phyloP scores from a whole-genome alignment of 2,888 invertebrate genomes.

The Drosophila tanythrix region DNA sequence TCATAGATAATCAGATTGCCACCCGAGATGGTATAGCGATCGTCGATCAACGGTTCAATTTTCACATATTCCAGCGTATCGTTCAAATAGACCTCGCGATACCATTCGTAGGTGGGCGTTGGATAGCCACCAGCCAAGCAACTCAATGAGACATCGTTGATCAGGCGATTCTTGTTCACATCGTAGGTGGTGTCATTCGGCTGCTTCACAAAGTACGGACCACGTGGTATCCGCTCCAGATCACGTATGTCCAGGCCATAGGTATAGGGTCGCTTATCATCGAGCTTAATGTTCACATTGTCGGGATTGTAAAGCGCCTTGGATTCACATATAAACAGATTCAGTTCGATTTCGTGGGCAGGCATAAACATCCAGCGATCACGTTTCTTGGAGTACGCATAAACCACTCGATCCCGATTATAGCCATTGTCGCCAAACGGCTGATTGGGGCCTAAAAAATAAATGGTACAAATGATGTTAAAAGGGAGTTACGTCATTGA shows the following conservation, averaged over 20 bases:
- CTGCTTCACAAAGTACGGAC: conserved; percentile 95
- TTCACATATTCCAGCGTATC: conserved; percentile 89
- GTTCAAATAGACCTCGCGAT: conserved; percentile 93
- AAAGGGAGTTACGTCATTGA: not conserved
- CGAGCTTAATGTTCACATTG: conserved; percentile 89
- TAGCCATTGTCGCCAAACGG: conserved; percentile 81
- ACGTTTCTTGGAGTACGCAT: conserved; percentile 89
- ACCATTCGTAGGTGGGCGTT: conserved; percentile 95
- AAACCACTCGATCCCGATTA: conserved; percentile 91
- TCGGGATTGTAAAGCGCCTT: conserved; percentile 85
- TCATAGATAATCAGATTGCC: conserved; percentile 95
- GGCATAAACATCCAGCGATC: conserved; percentile 94
- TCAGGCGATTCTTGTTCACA: conserved; percentile 88
- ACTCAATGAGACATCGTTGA: conserved; percentile 91
- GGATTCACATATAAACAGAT: conserved; percentile 94
- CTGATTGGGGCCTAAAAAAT: conserved; percentile 66
- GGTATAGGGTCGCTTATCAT: conserved; percentile 92
- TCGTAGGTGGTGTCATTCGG: conserved; percentile 94
- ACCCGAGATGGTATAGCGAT: conserved; percentile 94
- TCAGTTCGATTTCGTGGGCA: conserved; percentile 90
- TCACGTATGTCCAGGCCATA: conserved; percentile 94
- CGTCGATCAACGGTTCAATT: conserved; percentile 91
- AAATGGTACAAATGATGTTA: not conserved
- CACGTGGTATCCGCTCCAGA: conserved; percentile 92
- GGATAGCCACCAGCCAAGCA: conserved; percentile 95